Percentiles rank a stretch among this genome's conserved stretches.
phyloP scores from a whole-genome alignment of 2,113 vertebrate genomes.

The Equus przewalskii region DNA sequence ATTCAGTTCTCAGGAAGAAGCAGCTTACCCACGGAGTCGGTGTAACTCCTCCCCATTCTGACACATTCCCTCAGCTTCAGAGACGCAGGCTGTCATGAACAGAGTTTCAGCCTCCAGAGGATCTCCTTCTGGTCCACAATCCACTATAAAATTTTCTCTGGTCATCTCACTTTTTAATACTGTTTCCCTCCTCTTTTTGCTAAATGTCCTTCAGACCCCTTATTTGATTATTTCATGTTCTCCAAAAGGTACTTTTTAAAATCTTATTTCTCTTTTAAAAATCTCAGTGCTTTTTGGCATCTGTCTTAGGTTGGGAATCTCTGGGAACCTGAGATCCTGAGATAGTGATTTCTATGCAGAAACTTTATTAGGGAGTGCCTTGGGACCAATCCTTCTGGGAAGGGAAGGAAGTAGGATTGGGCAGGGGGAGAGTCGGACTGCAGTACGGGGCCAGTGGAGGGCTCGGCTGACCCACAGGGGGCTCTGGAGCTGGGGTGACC shows the following conservation, averaged over 20 bases:
- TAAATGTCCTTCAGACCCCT: neutral
- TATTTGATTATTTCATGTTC: neutral
- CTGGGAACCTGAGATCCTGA: neutral
- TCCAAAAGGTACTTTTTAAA: neutral
- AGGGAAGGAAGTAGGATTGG: neutral
- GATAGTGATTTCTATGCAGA: neutral
- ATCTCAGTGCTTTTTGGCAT: neutral
- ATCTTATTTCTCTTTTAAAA: neutral
- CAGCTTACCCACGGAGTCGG: fast-evolving
- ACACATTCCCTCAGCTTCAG: too few relatives aligned
- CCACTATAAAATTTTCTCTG: neutral
- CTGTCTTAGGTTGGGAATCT: neutral
- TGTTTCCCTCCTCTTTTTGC: neutral
- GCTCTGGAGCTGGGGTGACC: neutral
- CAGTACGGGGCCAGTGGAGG: neutral
- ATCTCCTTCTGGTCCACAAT: neutral
- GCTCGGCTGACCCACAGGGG: neutral
- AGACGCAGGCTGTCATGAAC: too few relatives aligned
- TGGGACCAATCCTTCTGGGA: neutral
- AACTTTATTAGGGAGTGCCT: neutral
- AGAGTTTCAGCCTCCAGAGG: neutral
- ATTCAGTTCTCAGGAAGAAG: neutral
- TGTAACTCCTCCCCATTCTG: neutral
- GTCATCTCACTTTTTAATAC: neutral
- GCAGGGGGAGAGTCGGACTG: neutral